Evolutionary conservation across 2,113 vertebrate genomes (phyloP), one percentile per base, ranked within the genome.

Genomic region (Eretmochelys imbricata): DNA sequence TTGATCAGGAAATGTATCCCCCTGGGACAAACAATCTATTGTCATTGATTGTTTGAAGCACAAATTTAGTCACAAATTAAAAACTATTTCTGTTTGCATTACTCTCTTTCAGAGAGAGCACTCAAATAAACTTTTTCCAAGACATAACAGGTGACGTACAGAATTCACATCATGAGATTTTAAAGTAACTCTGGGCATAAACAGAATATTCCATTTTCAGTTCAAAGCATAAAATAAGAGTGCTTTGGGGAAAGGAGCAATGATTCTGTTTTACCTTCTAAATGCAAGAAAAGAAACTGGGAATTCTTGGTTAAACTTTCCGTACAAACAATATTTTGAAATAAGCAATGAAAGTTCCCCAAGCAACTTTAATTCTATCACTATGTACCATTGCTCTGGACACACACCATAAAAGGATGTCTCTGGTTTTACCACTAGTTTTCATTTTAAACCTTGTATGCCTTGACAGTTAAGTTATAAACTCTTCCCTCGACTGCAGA

Each of bases 1-100:
- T 79, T 84, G 55, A 13, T 75, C 87, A 93, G 76, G 88, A 89
- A 59, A 83, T 31, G 84, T 54, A 95, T 51, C 24, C n/a, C 69
- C 38, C 38, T 91, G 54, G 9, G 87, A 59, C 35, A 95, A 94
- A 96, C 54, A 22, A 14, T 51, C 7, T 29, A 17, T 80, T 92
- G 48, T 90, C 83, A 88, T 9, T 72, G 42, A 89, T 2, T 79
- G 80, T 80, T 25, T 78, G 65, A 85, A 91, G 19, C 12, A 91
- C 5, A 46, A 10, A 84, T 55, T 31, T 82, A n/a, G 8, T n/a
- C 1, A 53, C 5, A 3, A 55, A 82, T 38, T 53, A 0, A 3
- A 1, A 65, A 62, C 31, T n/a, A 35, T 4, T 46, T 10, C 7
- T 42, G 65, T 46, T 88, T 69, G 9, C 35, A 89, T 14, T 48